A percentile compares a stretch with the other conserved stretches of the same genome.
phyloP scores from a whole-genome alignment of 2,888 invertebrate species.

The Liopterus haemorrhoidalis region DNA sequence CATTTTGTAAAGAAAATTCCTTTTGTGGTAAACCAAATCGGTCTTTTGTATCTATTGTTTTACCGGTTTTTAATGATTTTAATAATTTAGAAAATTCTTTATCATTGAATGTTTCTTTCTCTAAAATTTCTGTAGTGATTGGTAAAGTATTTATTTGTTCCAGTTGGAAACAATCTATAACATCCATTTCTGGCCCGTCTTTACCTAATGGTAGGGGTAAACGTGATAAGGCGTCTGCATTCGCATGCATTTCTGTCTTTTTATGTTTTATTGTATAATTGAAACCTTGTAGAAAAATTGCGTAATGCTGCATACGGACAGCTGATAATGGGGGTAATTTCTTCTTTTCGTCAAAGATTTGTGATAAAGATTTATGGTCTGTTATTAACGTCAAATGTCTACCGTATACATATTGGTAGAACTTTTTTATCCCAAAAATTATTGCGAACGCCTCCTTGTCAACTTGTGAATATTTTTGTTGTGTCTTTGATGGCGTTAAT shows the following conservation, averaged over 20 bases:
- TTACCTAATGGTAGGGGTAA: too few species aligned
- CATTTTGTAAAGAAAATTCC: too few species aligned
- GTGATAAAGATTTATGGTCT: constrained; percentile 38
- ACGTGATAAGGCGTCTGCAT: constrained; percentile 4
- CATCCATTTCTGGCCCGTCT: too few species aligned
- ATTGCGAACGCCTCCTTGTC: constrained; percentile 38
- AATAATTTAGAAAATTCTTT: too few species aligned
- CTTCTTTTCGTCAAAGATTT: constrained; percentile 12
- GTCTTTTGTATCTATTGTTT: too few species aligned
- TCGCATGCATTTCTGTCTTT: constrained; percentile 1
- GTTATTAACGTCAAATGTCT: constrained; percentile 40
- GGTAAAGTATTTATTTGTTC: too few species aligned
- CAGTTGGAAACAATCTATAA: too few species aligned
- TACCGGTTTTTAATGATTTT: too few species aligned
- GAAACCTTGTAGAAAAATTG: constrained; percentile 5
- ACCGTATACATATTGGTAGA: constrained; percentile 42
- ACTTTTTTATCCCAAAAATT: constrained; percentile 39
- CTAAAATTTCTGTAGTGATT: too few species aligned
- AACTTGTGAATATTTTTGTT: constrained; percentile 35
- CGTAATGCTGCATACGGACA: constrained; percentile 12
- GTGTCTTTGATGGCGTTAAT: too few species aligned
- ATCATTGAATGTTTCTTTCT: too few species aligned
- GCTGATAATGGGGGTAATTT: neutral
- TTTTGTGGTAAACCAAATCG: too few species aligned
- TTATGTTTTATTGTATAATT: constrained; percentile 2